Evolutionary conservation across 2,113 vertebrate species (phyloP).

Genomic region (Ptychochromis oligacanthus): DNA sequence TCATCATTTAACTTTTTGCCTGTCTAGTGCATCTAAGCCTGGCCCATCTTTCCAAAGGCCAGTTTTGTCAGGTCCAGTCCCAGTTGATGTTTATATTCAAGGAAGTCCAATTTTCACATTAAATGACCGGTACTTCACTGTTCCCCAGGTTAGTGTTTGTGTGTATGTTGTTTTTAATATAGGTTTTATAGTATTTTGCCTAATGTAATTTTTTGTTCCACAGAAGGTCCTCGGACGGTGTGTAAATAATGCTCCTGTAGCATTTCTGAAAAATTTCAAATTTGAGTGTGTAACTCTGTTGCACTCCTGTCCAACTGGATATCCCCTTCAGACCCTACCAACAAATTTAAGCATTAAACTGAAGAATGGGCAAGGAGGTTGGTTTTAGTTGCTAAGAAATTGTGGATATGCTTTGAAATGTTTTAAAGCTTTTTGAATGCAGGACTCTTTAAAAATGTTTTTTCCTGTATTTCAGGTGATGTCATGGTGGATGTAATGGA

Average conservation of each 20-base stretch:
- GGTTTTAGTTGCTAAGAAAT: neutral
- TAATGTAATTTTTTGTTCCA: slow-evolving; percentile 1
- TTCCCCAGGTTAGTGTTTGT: slow-evolving; percentile 86
- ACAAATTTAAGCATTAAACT: slow-evolving; percentile 61
- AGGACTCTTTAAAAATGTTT: neutral
- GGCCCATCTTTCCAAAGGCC: slow-evolving; percentile 70
- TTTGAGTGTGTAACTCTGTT: slow-evolving; percentile 74
- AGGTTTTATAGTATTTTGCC: neutral
- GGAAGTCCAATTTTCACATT: slow-evolving; percentile 86
- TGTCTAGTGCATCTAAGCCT: slow-evolving; percentile 72
- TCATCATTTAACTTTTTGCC: neutral
- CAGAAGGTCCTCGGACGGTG: slow-evolving; percentile 87
- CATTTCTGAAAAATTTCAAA: slow-evolving; percentile 84
- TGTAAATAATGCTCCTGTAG: slow-evolving; percentile 82
- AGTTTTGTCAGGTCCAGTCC: slow-evolving; percentile 52
- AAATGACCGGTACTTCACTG: slow-evolving; percentile 81
- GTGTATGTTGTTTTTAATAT: neutral
- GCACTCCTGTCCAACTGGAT: slow-evolving; percentile 66
- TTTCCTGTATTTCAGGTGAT: slow-evolving; percentile 61
- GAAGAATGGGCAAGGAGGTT: slow-evolving; percentile 78
- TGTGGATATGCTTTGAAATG: neutral
- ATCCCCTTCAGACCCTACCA: slow-evolving; percentile 49
- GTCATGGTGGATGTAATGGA: slow-evolving; percentile 69
- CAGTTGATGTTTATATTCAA: slow-evolving; percentile 80
- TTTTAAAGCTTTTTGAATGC: neutral